phyloP scores from a whole-genome alignment of 2,888 invertebrate species.

The Neuroscelio doddi region DNA sequence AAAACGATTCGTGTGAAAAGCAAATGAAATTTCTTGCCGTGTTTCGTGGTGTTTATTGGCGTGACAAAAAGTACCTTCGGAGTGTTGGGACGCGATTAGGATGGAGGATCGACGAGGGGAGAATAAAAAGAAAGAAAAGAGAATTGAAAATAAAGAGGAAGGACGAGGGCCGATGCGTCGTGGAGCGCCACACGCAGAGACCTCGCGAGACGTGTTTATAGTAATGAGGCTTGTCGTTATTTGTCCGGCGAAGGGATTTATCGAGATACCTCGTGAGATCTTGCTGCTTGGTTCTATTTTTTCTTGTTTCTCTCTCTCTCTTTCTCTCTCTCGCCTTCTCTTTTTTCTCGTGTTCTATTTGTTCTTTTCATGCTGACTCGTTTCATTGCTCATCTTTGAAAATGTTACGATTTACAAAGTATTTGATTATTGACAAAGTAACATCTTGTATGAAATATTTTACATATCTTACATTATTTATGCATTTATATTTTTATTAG shows the following conservation, averaged over 20 bases:
- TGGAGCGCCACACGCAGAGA: slow-evolving; percentile 46
- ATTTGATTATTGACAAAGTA: slow-evolving; percentile 5
- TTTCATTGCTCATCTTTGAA: slow-evolving; percentile 24
- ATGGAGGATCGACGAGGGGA: slow-evolving; percentile 25
- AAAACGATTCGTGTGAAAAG: slow-evolving; percentile 17
- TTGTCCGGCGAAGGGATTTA: slow-evolving; percentile 67
- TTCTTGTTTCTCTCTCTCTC: slow-evolving; percentile 35
- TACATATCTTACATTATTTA: not conserved
- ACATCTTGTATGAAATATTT: not conserved
- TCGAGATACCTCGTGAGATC: slow-evolving; percentile 61
- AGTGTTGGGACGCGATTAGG: slow-evolving; percentile 46
- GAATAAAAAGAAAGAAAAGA: slow-evolving; percentile 13
- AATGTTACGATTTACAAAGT: slow-evolving; percentile 10
- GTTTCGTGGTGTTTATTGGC: slow-evolving; percentile 42
- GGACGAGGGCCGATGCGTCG: slow-evolving; percentile 40
- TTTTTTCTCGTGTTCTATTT: slow-evolving; percentile 27
- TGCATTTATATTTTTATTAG: no score
- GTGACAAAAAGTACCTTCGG: slow-evolving; percentile 29
- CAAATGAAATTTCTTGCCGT: slow-evolving; percentile 25
- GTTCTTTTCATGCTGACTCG: slow-evolving; percentile 27
- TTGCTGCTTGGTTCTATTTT: slow-evolving; percentile 56
- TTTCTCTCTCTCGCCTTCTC: slow-evolving; percentile 12
- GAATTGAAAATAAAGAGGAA: slow-evolving; percentile 25
- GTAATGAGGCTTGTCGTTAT: slow-evolving; percentile 72
- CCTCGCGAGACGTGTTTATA: slow-evolving; percentile 63